Base-by-base conservation (phyloP, 2,797 vertebrate species). In the Fratercula arctica region DNA sequence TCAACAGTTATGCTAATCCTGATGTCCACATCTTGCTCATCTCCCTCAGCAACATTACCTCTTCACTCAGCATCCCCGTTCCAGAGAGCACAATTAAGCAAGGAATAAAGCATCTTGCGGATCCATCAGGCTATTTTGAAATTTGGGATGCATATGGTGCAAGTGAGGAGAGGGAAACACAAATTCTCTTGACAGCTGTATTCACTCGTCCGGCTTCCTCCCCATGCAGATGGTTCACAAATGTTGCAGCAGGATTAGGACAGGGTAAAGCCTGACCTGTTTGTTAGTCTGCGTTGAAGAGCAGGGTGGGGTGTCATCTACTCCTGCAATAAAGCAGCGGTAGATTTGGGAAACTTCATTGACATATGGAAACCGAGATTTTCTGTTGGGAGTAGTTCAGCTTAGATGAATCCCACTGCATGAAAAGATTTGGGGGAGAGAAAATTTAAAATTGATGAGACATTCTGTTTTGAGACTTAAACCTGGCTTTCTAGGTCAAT, bases 251-350 rank as follows among this genome's bases (percentile, higher is more conserved):
- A 85, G 90, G 39, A 41, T 33, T 61, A 54, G 67, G 63, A 35
- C 4, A 18, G 70, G n/a, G 18, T 23, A 60, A 11, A 48, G 18
- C 8, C 39, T 48, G 72, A 67, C 51, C 59, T 67, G 35, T 45
- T 48, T 1, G 0, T 59, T 51, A 50, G 11, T 39, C 43, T 89
- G 66, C 0, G 0, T 26, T 79, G 80, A 82, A 1, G 28, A 60
- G 28, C 20, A 82, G 67, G 59, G 20, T 76, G 56, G 67, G 66
- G 21, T 51, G 24, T 16, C 0, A 0, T 48, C 43, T 70, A 13
- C 23, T 74, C 56, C 56, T n/a, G 21, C 59, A 66, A 25, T 24
- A 89, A 69, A 63, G 29, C 59, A 72, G 11, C 0, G 4, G 23
- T 53, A 46, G 35, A 37, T 70, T 85, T 56, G 31, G 77, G 33